These are phyloP conservation scores for Bruchidius siliquastri DNA, from an alignment of 2,888 invertebrate species.

Conservation along the genomic window DNA sequence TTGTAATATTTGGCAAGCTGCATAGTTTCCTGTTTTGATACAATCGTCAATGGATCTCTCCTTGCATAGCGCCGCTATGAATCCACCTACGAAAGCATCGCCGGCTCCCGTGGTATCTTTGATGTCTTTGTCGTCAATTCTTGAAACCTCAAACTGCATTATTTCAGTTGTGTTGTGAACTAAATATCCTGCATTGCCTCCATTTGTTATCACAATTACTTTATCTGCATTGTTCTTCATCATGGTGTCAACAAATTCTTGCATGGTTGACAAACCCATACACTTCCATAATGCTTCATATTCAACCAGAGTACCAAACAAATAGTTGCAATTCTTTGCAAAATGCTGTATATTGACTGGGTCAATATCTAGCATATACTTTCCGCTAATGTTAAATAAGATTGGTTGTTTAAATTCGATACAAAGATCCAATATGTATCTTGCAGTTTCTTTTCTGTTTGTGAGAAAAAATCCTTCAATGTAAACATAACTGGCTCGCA, in stretches of 20 bases:
- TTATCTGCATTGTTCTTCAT: conserved; percentile 13
- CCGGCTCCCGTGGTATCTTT: conserved; percentile 59
- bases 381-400: conserved; percentile 53
- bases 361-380: conserved; percentile 50
- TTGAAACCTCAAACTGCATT: conserved; percentile 39
- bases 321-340: conserved; percentile 47
- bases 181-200: conserved; percentile 53
- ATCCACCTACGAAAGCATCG: conserved; percentile 58
- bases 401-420: conserved; percentile 42
- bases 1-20: conserved; percentile 49
- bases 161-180: conserved; percentile 29
- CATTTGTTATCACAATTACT: conserved; percentile 62
- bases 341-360: conserved; percentile 45
- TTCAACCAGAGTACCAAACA: conserved; percentile 57
- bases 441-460: conserved; percentile 47
- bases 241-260: conserved; percentile 15
- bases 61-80: conserved; percentile 50
- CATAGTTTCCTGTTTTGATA: conserved; percentile 46
- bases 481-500: conserved; percentile 44
- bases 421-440: conserved; percentile 47
- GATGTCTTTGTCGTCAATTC: conserved; percentile 43
- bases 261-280: conserved; percentile 16
- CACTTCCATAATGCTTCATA: conserved; percentile 46
- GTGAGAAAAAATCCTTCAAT: conserved; percentile 58
- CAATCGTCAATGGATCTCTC: conserved; percentile 45